phyloP scores from a whole-genome alignment of 2,888 invertebrate species.

The Mactromeris polynyma region DNA sequence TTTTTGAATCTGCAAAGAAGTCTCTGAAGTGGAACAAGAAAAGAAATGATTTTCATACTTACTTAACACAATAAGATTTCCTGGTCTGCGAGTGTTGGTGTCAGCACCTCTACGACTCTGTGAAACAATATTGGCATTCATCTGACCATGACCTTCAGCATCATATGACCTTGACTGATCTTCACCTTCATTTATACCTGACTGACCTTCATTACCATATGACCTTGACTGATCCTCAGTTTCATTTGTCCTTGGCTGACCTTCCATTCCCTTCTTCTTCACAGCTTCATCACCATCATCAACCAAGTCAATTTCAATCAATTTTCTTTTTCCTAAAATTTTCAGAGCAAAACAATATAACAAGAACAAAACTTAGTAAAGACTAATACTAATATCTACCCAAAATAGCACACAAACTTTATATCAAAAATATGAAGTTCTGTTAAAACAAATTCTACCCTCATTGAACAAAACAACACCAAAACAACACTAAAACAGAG shows the following conservation, averaged over 20 bases:
- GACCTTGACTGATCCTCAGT: neutral
- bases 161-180: neutral
- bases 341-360: no score
- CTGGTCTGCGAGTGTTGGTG: neutral
- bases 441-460: no score
- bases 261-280: neutral
- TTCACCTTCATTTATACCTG: neutral
- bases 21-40: no score
- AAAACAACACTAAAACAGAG: no score
- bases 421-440: no score
- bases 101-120: neutral
- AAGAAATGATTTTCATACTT: neutral
- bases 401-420: no score
- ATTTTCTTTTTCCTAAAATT: slow-evolving; percentile 49
- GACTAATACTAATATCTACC: no score
- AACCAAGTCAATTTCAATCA: slow-evolving; percentile 21
- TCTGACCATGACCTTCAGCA: slow-evolving; percentile 18
- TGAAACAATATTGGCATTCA: neutral
- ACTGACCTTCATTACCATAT: neutral
- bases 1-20: no score
- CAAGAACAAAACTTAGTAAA: no score
- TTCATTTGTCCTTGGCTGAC: slow-evolving; percentile 1
- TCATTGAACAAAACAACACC: no score
- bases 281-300: neutral
- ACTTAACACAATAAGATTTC: neutral